Evolutionary conservation across 2,888 invertebrate genomes (phyloP), one percentile per base, ranked within the genome.

Genomic region (Gari tellinella): DNA sequence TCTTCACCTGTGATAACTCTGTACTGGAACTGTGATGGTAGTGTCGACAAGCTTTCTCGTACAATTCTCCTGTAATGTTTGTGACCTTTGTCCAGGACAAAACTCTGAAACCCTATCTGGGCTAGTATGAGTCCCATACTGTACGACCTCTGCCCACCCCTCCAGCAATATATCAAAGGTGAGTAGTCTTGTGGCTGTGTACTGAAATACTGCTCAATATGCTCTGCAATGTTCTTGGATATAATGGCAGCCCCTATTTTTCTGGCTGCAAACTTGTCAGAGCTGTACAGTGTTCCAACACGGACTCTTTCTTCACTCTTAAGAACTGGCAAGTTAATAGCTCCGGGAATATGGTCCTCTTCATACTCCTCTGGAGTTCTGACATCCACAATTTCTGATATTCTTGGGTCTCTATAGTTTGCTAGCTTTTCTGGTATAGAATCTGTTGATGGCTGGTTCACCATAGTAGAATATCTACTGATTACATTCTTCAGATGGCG

Each of bases 121-220:
- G 83, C 67, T 26, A 86, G 63, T 19, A 86, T 74, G 0, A 81
- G 68, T 1, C 74, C 83, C 46, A 86, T 55, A 48, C 84, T 84
- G 38, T 72, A 57, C 55, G 86, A 86, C 70, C 85, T 77, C 60
- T 84, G 83, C 56, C 86, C 86, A 43, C 86, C 86, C 14, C 86
- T 64, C 81, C 79, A 82, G 60, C 85, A 85, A 53, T 84, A 85
- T 12, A 85, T 51, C 26, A 85, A 40, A 23, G 86, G 83, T 26
- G 62, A 70, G 48, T 83, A 85, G 10, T 81, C 76, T 15, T 65
- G 51, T 15, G 73, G 49, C 53, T 84, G 80, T 12, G 66, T 25
- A 15, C 62, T 41, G 41, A 86, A 80, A 66, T 84, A 74, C 15
- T 64, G 60, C 1, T 80, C 64, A 40, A 86, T 64, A 56, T 82